Evolutionary conservation across 2,797 vertebrate genomes (phyloP), one percentile per base, ranked within the genome.

Genomic region (Tapera naevia): DNA sequence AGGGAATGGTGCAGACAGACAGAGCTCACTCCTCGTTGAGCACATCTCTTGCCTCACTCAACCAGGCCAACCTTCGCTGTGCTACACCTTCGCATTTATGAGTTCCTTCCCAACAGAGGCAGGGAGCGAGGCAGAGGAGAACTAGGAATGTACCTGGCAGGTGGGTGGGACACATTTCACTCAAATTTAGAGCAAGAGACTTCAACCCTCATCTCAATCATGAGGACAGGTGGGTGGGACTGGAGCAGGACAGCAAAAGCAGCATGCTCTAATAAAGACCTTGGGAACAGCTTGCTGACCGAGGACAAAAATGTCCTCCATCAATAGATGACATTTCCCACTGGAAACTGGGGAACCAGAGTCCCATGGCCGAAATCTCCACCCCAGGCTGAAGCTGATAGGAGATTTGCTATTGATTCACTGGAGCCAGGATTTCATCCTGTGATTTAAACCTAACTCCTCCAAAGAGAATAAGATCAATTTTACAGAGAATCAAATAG

Each of bases 401-500:
- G 73, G 62, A 95, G 76, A 88, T 94, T 93, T 91, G 80, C 81
- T 93, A 96, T 92, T 84, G 92, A 96, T 95, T 95, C 95, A 91
- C 83, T 70, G 45, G 74, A 90, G 78, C 91, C 88, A 72, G 86
- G 86, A 94, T 96, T 95, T 95, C 82, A 93, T 92, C 88, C 89
- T 91, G 80, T 91, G 92, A 96, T 93, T 96, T 97, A 96, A 97
- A 95, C 74, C 88, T 94, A 96, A 96, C 94, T 95, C 94, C 89
- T 96, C 94, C 93, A 96, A 95, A 96, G 95, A 97, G 95, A 95
- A 75, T 97, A 97, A 95, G 94, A 95, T 93, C 94, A 96, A 96
- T 97, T 95, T 96, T 93, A 88, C 87, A 76, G 91, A 88, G 89
- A 95, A 95, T 96, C 95, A 96, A 95, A 93, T 83, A 93, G 94